Conservation (phyloP, 2,888 invertebrate genomes). For the Ommatoiulus sabulosus region DNA sequence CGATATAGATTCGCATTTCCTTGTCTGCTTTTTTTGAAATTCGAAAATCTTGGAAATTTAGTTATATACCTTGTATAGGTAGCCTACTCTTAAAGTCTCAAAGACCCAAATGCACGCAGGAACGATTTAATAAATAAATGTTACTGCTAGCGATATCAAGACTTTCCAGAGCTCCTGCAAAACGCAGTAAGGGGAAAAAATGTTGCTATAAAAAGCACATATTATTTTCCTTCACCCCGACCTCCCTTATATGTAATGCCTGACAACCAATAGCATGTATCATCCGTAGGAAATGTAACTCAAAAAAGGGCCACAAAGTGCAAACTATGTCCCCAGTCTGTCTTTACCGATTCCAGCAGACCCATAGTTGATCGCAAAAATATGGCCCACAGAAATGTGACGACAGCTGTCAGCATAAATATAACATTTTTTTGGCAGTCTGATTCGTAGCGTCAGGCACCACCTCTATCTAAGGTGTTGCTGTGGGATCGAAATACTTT, state of each 20-base stretch:
- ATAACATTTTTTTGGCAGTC: not conserved
- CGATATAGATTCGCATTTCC: not conserved
- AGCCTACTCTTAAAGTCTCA: not conserved
- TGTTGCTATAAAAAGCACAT: not conserved
- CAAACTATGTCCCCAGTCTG: not conserved
- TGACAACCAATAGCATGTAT: conserved; percentile 8
- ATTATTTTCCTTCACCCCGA: conserved; percentile 26
- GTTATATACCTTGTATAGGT: not conserved
- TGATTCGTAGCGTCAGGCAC: not conserved
- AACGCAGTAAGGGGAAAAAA: not conserved
- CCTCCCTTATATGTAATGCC: not conserved
- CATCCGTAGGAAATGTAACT: not conserved
- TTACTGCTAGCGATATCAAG: not conserved
- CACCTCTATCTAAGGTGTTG: not conserved
- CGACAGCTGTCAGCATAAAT: conserved; percentile 45
- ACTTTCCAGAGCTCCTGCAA: not conserved
- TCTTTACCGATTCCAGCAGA: not conserved
- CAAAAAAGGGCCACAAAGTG: not conserved
- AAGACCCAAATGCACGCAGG: not conserved
- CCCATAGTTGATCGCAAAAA: not conserved
- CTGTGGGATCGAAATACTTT: conserved; percentile 23
- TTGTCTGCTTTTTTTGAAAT: not conserved
- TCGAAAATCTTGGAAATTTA: not conserved
- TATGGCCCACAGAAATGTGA: conserved; percentile 35
- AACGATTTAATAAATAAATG: not conserved